phyloP scores from a whole-genome alignment of 2,888 invertebrate genomes.

The Callyntrura sp. region DNA sequence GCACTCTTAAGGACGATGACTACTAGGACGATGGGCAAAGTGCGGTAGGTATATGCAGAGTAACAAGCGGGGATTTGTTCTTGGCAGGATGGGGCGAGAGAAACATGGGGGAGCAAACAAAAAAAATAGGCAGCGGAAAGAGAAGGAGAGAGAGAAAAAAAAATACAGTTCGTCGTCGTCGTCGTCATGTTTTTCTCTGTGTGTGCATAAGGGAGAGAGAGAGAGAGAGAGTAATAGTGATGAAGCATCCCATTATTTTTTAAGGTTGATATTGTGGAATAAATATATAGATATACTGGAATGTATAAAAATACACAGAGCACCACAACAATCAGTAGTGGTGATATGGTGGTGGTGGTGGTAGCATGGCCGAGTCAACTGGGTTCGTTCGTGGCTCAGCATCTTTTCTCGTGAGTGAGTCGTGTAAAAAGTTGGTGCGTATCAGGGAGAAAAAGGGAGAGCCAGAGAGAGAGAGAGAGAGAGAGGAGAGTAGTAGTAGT shows the following conservation, averaged over 20 bases:
- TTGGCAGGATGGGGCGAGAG: conserved; percentile 59
- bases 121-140: not conserved
- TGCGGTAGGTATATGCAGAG: not conserved
- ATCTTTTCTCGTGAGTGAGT: conserved; percentile 10
- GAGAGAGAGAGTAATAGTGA: too few species aligned
- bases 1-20: not conserved
- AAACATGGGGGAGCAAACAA: conserved; percentile 38
- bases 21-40: too few species aligned
- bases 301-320: not conserved
- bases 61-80: conserved; percentile 72
- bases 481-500: too few species aligned
- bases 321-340: too few species aligned
- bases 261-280: too few species aligned
- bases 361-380: conserved; percentile 41
- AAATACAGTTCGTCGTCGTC: conserved; percentile 20
- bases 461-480: too few species aligned
- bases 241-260: too few species aligned
- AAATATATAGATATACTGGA: not conserved
- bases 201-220: too few species aligned
- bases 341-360: not conserved
- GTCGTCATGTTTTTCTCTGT: not conserved
- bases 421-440: too few species aligned
- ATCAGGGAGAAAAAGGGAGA: too few species aligned
- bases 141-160: conserved; percentile 23
- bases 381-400: not conserved